Conservation (phyloP, 2,797 vertebrate species). For the Chrysolophus pictus region DNA sequence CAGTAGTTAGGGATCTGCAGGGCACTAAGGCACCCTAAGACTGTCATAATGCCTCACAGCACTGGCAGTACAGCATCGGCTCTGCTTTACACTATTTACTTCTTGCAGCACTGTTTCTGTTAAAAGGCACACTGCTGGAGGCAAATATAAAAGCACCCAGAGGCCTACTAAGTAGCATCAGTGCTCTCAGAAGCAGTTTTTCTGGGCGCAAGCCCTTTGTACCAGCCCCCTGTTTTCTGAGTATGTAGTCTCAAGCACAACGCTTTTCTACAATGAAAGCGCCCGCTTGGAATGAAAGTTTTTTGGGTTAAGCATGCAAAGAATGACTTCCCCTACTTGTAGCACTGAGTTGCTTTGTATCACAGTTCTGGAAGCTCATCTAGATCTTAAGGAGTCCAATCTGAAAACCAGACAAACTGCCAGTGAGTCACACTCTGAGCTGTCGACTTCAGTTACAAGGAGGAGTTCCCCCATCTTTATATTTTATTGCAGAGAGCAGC, state of each 20-base stretch:
- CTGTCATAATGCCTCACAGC: slow-evolving; percentile 2
- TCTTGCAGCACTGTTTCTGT: slow-evolving; percentile 46
- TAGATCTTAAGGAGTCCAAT: slow-evolving; percentile 50
- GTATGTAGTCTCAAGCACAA: slow-evolving; percentile 51
- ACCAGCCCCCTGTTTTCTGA: slow-evolving; percentile 53
- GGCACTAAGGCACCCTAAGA: slow-evolving; percentile 54
- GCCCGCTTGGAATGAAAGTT: slow-evolving; percentile 47
- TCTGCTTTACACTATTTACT: slow-evolving; percentile 53
- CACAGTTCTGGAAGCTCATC: slow-evolving; percentile 53
- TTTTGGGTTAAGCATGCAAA: slow-evolving; percentile 66
- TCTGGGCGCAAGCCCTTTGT: slow-evolving; percentile 47
- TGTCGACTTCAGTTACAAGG: slow-evolving; percentile 59
- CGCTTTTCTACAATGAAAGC: slow-evolving; percentile 50
- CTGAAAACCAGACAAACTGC: slow-evolving; percentile 41
- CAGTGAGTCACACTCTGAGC: slow-evolving; percentile 50
- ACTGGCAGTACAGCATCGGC: slow-evolving; percentile 56
- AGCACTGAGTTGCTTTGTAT: slow-evolving; percentile 54
- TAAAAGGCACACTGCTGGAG: slow-evolving; percentile 55
- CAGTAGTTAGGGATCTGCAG: slow-evolving; percentile 47
- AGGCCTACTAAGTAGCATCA: slow-evolving; percentile 12
- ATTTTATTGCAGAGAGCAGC: slow-evolving; percentile 54
- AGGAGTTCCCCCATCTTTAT: slow-evolving; percentile 48
- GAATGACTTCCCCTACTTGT: slow-evolving; percentile 53
- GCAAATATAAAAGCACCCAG: slow-evolving; percentile 53
- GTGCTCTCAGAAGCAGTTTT: slow-evolving; percentile 42